Evolutionary conservation across 2,113 vertebrate genomes (phyloP).

Genomic region (Coreoperca whiteheadi): DNA sequence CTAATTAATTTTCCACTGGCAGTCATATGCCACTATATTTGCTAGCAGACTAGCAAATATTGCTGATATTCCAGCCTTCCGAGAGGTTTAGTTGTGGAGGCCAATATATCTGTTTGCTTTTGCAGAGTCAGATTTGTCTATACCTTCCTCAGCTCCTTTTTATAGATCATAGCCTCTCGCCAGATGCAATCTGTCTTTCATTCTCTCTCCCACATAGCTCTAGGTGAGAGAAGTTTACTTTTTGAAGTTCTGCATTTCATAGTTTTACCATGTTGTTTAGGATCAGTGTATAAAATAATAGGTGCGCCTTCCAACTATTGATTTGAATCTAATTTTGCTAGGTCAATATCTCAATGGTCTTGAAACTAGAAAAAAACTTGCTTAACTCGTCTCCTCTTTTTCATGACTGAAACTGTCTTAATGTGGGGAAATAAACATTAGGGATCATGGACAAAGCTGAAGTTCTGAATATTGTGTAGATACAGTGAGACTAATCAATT

Average conservation of each 20-base stretch:
- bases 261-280: slow-evolving; percentile 45
- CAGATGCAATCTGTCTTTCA: slow-evolving; percentile 62
- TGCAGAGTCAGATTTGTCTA: slow-evolving; percentile 66
- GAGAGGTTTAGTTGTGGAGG: slow-evolving; percentile 50
- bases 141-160: slow-evolving; percentile 63
- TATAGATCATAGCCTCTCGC: slow-evolving; percentile 65
- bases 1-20: slow-evolving; percentile 82
- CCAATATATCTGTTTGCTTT: slow-evolving; percentile 69
- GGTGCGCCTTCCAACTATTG: slow-evolving; percentile 56
- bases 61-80: slow-evolving; percentile 39
- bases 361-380: not conserved
- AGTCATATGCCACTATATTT: slow-evolving; percentile 55
- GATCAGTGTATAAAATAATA: slow-evolving; percentile 51
- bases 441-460: slow-evolving; percentile 1
- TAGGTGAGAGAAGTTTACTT: slow-evolving; percentile 51
- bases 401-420: not conserved
- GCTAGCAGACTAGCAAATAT: slow-evolving; percentile 37
- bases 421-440: slow-evolving; percentile 1
- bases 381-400: slow-evolving; percentile 12
- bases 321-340: slow-evolving; percentile 47
- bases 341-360: slow-evolving; percentile 53
- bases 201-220: slow-evolving; percentile 48
- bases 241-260: slow-evolving; percentile 50
- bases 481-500: slow-evolving; percentile 64
- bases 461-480: slow-evolving; percentile 23